These are phyloP conservation scores for Harmothoe impar DNA, from an alignment of 2,888 invertebrate species.

Conservation along the genomic window DNA sequence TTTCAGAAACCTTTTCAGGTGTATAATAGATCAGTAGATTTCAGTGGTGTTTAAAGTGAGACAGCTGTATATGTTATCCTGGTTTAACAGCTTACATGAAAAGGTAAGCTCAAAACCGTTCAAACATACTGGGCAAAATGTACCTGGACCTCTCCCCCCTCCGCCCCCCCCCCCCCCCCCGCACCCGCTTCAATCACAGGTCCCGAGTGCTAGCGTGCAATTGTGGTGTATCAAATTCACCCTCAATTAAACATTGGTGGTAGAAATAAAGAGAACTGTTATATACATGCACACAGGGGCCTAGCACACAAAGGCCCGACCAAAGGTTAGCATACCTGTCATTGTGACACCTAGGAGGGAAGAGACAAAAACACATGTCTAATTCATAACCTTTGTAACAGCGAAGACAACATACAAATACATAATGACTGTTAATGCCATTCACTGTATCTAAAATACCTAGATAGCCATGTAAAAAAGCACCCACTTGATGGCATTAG, in stretches of 20 bases:
- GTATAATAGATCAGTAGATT: no score
- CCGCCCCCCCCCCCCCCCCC: no score
- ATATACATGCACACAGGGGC: not conserved
- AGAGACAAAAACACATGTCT: conserved; percentile 21
- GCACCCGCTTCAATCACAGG: no score
- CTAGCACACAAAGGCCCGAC: not conserved
- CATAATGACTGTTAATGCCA: not conserved
- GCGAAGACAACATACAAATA: not conserved
- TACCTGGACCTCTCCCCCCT: no score
- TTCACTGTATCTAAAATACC: not conserved
- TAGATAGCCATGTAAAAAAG: not conserved
- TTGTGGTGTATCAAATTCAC: not conserved
- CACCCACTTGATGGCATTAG: no score
- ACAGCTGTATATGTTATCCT: no score
- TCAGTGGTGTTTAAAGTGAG: no score
- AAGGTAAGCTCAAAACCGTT: no score
- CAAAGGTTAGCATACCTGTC: conserved; percentile 40
- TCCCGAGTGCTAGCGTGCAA: no score
- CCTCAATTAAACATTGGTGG: not conserved
- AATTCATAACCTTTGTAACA: not conserved
- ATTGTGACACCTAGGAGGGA: conserved; percentile 24
- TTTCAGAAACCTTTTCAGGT: no score
- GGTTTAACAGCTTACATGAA: no score
- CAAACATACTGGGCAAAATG: no score
- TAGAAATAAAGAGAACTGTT: not conserved